Conservation (phyloP, 30 jellyfish, hydroid and myxozoan genomes). For the Turritopsis rubra region DNA sequence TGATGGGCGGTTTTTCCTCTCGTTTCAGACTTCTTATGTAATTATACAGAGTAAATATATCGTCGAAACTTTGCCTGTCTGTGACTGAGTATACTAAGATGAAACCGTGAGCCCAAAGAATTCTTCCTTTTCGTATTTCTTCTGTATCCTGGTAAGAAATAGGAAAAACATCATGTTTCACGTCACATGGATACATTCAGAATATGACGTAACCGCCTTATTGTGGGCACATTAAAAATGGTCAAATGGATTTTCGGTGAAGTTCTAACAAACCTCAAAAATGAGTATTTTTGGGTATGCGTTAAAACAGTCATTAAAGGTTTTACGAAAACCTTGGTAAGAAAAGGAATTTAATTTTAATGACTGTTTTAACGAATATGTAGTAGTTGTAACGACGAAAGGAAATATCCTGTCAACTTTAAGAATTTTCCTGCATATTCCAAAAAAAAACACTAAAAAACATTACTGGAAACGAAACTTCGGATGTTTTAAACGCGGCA, state of each 20-base stretch:
- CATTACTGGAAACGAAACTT: too few species aligned
- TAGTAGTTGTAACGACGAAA: too few species aligned
- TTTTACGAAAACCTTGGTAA: too few species aligned
- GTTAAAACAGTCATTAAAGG: too few species aligned
- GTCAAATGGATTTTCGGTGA: background rate
- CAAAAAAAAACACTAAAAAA: too few species aligned
- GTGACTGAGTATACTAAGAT: constrained; percentile 61
- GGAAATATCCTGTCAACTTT: too few species aligned
- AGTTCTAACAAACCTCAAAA: background rate
- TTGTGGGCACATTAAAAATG: background rate
- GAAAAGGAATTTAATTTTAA: too few species aligned
- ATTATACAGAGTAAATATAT: constrained; percentile 22
- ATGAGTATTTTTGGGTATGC: background rate
- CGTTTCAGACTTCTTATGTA: constrained; percentile 21
- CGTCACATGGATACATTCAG: too few species aligned
- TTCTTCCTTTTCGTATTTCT: constrained; percentile 34
- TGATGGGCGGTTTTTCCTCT: constrained; percentile 37
- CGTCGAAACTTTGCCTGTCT: constrained; percentile 42
- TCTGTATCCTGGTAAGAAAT: constrained; percentile 32
- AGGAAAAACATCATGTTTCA: background rate
- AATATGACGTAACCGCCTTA: too few species aligned
- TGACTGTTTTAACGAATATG: too few species aligned
- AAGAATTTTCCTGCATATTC: too few species aligned
- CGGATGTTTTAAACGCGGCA: too few species aligned
- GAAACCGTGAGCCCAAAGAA: constrained; percentile 56